Evolutionary conservation across 2,888 invertebrate genomes (phyloP), one percentile per base, ranked within the genome.

Genomic region (Perithous albicinctus): DNA sequence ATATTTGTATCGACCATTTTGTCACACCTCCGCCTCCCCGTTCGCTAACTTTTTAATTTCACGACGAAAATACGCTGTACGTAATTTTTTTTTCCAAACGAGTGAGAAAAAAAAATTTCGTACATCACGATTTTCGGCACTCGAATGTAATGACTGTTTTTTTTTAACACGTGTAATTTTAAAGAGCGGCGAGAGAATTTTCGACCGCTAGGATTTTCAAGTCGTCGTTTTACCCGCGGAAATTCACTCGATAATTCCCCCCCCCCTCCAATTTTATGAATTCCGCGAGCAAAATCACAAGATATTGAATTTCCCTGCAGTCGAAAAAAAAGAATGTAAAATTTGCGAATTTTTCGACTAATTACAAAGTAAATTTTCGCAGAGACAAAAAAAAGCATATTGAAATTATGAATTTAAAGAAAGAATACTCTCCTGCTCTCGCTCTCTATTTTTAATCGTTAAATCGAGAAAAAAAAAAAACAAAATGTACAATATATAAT

Each of bases 1-100:
- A 90, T 90, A 90, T 91, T 91, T 90, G 89, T 90, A 91, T 88
- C 89, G 86, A 88, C 86, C 87, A 89, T 90, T 90, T 86, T 85
- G 80, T 80, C 82, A 79, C 63, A 76, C 70, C 77, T 66, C 69
- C 80, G 75, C 75, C 15, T 81, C 70, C 61, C 46, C 56, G 43
- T 61, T 88, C 82, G 79, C 69, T 82, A 75, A 73, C 41, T 54
- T 51, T 74, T 77, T 77, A 41, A n/a, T 70, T 41, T 46, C 12
- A 18, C 38, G 54, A 78, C 41, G 43, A 29, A 15, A 59, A 7
- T 18, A 15, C 56, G 56, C n/a, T 2, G 12, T 10, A 23, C 54
- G 54, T n/a, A 15, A 15, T 59, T 56, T 56, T 56, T 56, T 59
- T 56, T 56, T 56, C 29, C 23, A 3, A 26, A 54, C 2, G 26